phyloP scores from a whole-genome alignment of 2,113 vertebrate species.

The Eclectus roratus region DNA sequence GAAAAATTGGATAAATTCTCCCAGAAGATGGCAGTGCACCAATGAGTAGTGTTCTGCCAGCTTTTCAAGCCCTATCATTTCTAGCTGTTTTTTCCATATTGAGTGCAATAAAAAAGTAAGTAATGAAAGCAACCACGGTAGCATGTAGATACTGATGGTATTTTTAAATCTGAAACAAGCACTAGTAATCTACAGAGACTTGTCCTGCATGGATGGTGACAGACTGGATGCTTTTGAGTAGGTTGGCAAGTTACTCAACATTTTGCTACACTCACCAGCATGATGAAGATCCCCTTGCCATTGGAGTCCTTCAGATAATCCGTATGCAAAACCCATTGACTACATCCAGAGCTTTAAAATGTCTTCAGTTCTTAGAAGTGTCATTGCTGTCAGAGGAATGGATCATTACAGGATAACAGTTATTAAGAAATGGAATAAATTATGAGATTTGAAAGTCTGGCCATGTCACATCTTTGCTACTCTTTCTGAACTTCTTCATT shows the following conservation, averaged over 20 bases:
- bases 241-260: not conserved
- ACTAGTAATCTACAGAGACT: not conserved
- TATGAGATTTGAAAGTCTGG: not conserved
- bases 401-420: not conserved
- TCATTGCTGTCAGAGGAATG: not conserved
- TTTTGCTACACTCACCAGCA: not conserved
- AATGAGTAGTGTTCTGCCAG: not conserved
- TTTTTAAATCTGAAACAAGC: not conserved
- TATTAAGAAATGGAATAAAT: not conserved
- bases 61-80: not conserved
- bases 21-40: constrained; percentile 54
- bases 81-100: not conserved
- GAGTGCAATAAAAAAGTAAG: not conserved
- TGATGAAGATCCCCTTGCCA: not conserved
- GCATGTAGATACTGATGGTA: not conserved
- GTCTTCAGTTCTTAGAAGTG: not conserved
- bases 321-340: not conserved
- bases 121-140: not conserved
- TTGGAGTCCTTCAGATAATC: not conserved
- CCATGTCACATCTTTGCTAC: not conserved
- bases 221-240: not conserved
- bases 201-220: not conserved
- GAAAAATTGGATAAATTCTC: not conserved
- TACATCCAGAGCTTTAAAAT: not conserved
- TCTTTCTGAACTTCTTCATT: not conserved